Evolutionary conservation across 2,888 invertebrate species (phyloP).

Genomic region (Orthosia gothica): DNA sequence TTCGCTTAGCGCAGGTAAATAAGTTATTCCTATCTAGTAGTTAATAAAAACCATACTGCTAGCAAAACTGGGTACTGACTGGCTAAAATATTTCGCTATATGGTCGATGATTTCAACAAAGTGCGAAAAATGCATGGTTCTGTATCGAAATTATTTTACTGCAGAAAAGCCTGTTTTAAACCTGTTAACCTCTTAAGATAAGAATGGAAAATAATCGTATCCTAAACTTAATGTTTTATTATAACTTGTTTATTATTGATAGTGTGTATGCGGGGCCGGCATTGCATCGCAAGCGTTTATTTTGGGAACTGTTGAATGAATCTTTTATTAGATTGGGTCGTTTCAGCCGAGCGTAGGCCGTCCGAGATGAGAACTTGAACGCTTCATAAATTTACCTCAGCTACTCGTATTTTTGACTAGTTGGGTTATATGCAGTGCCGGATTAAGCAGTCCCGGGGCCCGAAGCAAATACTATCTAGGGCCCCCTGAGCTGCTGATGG

Average conservation of each 20-base stretch:
- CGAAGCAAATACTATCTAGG: too few relatives aligned
- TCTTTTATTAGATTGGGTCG: conserved; percentile 51
- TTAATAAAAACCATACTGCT: too few relatives aligned
- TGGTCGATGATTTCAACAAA: too few relatives aligned
- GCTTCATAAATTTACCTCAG: conserved; percentile 17
- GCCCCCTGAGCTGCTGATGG: too few relatives aligned
- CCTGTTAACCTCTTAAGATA: neutral
- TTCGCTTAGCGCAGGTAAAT: conserved; percentile 91
- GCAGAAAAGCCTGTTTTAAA: too few relatives aligned
- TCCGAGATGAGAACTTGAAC: conserved; percentile 24
- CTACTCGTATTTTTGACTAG: conserved; percentile 16
- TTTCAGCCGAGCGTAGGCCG: conserved; percentile 22
- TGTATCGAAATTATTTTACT: neutral
- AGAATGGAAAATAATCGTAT: neutral
- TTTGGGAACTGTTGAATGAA: conserved; percentile 47
- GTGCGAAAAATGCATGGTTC: neutral
- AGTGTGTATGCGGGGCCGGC: conserved; percentile 5
- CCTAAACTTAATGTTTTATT: neutral
- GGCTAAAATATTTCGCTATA: neutral
- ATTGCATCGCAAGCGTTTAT: conserved; percentile 47
- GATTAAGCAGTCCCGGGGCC: too few relatives aligned
- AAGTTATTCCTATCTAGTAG: neutral
- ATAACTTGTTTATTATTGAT: conserved; percentile 29
- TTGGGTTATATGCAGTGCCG: neutral
- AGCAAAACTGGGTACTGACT: neutral